These are phyloP conservation scores for Notospermus geniculatus DNA, from an alignment of 1,140 invertebrate species.

Conservation along the genomic window DNA sequence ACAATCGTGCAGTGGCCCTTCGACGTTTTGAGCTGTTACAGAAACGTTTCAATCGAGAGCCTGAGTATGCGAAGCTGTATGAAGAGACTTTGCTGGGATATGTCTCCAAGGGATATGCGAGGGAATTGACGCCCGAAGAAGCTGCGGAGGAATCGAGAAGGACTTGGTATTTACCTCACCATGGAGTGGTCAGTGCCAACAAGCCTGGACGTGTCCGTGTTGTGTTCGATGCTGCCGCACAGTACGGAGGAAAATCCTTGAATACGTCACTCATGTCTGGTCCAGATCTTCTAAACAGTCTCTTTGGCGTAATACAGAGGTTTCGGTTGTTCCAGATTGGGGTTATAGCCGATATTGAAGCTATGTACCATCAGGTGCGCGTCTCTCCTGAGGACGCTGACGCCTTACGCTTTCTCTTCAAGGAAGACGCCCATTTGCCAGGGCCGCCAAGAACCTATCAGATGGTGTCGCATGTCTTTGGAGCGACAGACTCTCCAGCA, in stretches of 20 bases:
- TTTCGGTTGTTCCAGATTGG: background rate
- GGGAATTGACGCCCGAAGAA: background rate
- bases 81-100: background rate
- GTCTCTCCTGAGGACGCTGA: background rate
- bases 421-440: background rate
- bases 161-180: background rate
- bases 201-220: background rate
- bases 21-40: background rate
- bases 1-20: background rate
- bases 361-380: background rate
- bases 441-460: background rate
- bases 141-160: too few relatives aligned
- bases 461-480: background rate
- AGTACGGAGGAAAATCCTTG: background rate
- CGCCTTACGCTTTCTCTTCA: background rate
- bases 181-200: background rate
- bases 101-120: background rate
- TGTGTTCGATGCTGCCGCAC: too few relatives aligned
- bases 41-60: background rate
- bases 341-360: background rate
- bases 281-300: constrained; percentile 37
- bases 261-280: background rate
- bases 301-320: constrained; percentile 8
- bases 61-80: too few relatives aligned
- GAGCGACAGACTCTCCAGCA: background rate